These are phyloP conservation scores for Cataglyphis altisquamis DNA, from an alignment of 2,888 invertebrate species.

Conservation along the genomic window DNA sequence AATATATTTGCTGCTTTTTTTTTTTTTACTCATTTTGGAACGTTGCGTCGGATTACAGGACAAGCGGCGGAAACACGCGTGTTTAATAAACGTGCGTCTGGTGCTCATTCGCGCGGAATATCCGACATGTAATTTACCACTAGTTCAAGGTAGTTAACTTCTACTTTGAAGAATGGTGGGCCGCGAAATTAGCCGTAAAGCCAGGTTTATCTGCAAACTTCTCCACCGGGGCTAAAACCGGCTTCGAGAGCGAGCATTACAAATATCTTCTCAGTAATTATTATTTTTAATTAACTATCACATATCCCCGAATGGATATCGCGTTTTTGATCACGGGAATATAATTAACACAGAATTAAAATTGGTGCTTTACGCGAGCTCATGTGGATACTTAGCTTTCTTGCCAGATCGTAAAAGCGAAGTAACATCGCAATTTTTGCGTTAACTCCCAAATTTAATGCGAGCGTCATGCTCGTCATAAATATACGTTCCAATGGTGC, in stretches of 20 bases:
- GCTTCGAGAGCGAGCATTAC: constrained; percentile 57
- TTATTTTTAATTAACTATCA: constrained; percentile 69
- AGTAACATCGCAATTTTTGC: constrained; percentile 16
- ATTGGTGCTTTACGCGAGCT: constrained; percentile 8
- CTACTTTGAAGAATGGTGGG: constrained; percentile 72
- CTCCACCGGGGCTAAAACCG: constrained; percentile 63
- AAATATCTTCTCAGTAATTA: constrained; percentile 70
- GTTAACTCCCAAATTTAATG: constrained; percentile 17
- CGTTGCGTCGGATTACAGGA: constrained; percentile 29
- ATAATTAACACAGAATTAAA: constrained; percentile 59
- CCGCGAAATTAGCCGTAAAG: constrained; percentile 73
- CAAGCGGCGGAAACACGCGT: constrained; percentile 59
- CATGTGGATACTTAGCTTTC: constrained; percentile 1
- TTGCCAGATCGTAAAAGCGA: constrained; percentile 34
- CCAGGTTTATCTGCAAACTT: constrained; percentile 69
- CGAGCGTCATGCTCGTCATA: neutral
- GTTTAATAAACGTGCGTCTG: constrained; percentile 63
- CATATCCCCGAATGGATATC: constrained; percentile 24
- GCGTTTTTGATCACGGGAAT: constrained; percentile 7
- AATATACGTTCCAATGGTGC: constrained; percentile 19
- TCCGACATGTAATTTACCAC: constrained; percentile 70
- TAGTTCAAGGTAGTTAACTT: constrained; percentile 72
- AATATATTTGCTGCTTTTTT: constrained; percentile 1
- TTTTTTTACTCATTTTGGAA: neutral
- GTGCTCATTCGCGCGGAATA: constrained; percentile 67